Conservation (phyloP, 2,888 invertebrate genomes). For the Marasmarcha lunaedactyla region DNA sequence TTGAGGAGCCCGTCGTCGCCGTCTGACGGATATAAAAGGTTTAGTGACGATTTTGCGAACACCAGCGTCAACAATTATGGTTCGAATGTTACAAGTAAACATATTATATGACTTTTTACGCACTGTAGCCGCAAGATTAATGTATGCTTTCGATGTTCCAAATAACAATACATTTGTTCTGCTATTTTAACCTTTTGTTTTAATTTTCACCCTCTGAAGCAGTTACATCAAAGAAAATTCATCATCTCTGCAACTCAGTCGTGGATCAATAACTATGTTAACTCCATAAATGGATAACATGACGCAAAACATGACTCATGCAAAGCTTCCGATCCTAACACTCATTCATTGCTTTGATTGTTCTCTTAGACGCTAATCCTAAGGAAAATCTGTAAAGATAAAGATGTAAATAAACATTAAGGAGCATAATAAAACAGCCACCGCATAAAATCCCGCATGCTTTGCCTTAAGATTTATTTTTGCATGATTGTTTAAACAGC, state of each 20-base stretch:
- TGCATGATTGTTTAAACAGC: no score
- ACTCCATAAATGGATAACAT: slow-evolving; percentile 25
- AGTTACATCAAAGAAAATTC: no score
- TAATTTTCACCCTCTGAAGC: slow-evolving; percentile 36
- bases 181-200: slow-evolving; percentile 52
- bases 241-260: no score
- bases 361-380: no score
- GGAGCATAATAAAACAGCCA: no score
- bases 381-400: no score
- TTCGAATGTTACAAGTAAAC: slow-evolving; percentile 72
- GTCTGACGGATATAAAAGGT: slow-evolving; percentile 74
- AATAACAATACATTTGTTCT: slow-evolving; percentile 57
- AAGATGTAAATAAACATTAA: no score
- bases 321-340: slow-evolving; percentile 15
- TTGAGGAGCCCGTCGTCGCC: slow-evolving; percentile 68
- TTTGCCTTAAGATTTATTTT: no score
- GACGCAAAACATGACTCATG: slow-evolving; percentile 51
- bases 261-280: slow-evolving; percentile 12
- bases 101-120: slow-evolving; percentile 44
- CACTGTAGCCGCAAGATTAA: slow-evolving; percentile 30
- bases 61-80: slow-evolving; percentile 72
- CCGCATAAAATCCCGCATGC: no score
- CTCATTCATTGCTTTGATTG: slow-evolving; percentile 16
- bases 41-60: slow-evolving; percentile 72
- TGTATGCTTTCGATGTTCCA: slow-evolving; percentile 53